Conservation (phyloP, 2,113 vertebrate species). For the Haplotaxodon microlepis region DNA sequence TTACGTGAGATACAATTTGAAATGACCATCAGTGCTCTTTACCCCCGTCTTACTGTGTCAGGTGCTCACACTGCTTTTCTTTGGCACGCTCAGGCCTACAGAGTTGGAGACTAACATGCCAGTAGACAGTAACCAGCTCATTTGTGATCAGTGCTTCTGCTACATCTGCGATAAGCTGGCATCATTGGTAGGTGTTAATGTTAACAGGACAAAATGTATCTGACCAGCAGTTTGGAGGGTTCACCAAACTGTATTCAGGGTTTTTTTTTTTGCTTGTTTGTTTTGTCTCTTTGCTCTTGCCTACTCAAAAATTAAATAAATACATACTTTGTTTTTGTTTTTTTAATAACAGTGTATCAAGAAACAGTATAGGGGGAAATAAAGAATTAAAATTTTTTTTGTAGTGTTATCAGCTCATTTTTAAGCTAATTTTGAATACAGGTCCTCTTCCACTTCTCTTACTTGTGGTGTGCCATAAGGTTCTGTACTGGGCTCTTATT, state of each 20-base stretch:
- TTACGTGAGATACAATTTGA: slow-evolving; percentile 42
- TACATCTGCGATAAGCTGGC: slow-evolving; percentile 80
- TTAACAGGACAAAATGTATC: neutral
- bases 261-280: neutral
- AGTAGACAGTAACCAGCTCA: slow-evolving; percentile 54
- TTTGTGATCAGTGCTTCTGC: slow-evolving; percentile 82
- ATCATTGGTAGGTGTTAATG: slow-evolving; percentile 59
- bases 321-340: neutral
- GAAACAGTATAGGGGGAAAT: neutral
- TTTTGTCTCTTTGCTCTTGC: neutral
- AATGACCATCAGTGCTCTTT: neutral
- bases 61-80: neutral
- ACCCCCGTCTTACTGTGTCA: neutral
- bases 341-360: neutral
- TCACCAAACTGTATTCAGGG: neutral
- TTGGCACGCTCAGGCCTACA: slow-evolving; percentile 46
- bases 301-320: neutral
- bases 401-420: neutral
- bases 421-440: neutral
- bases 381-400: accelerated
- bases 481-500: neutral
- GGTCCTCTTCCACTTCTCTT: neutral
- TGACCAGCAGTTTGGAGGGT: neutral
- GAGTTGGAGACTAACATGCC: slow-evolving; percentile 56
- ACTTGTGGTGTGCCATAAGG: neutral